Evolutionary conservation across 1,140 invertebrate genomes (phyloP), one percentile per base, ranked within the genome.

Genomic region (Bombus waltoni): DNA sequence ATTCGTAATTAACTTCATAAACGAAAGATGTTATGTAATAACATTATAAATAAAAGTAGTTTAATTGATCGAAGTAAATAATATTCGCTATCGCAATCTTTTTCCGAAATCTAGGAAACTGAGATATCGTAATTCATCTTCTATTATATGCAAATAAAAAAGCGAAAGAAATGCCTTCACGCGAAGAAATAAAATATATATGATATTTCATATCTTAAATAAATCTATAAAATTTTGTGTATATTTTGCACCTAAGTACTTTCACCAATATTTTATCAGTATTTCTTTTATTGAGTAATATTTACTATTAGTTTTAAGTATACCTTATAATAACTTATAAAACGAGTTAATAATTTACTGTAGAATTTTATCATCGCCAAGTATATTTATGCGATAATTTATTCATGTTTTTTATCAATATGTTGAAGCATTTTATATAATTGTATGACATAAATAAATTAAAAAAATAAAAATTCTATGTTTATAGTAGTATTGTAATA

Each of bases 311-410:
- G 40, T 62, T 38, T 71, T 68, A 65, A 15, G 57, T 25, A 71
- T 59, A 77, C 2, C 28, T 68, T 73, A 18, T 71, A 77, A 79
- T 77, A 73, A 32, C 32, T 75, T 83, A 38, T 76, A 77, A 35
- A 40, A 35, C 10, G 11, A 38, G 15, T 66, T 59, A 74, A 35
- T 18, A 38, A 32, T 57, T 38, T 18, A 13, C 28, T 59, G 18
- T 74, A 82, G 8, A 38, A 66, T 78, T 83, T 35, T 35, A 77
- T 70, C 2, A 1, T 44, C 28, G 6, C 32, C 32, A 59, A 79
- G 47, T 70, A 38, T 87, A 74, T 87, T 87, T 88, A 77, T 72
- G 42, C 42, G 32, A 66, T 71, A 70, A 83, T 73, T 88, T 89
- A 47, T 85, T 76, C 18, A 28, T 44, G 59, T 42, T 65, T 77